Evolutionary conservation across 2,797 vertebrate species (phyloP).

Genomic region (Pseudotriccus pelzelni): DNA sequence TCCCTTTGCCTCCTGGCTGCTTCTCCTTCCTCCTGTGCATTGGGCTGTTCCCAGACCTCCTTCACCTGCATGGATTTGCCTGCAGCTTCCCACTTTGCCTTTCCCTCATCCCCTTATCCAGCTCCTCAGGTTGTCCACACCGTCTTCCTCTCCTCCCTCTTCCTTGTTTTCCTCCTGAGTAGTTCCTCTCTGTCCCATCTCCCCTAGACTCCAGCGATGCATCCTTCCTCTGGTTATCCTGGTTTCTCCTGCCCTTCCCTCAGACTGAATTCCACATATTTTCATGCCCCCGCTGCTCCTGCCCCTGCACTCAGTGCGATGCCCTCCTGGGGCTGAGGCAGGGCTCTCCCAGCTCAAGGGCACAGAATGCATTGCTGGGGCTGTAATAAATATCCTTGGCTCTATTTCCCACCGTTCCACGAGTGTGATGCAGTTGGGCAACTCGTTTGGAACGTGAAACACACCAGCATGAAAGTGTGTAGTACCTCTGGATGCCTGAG

Average conservation of each 20-base stretch:
- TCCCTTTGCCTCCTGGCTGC: not conserved
- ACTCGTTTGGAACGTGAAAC: not conserved
- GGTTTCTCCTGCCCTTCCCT: not conserved
- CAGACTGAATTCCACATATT: not conserved
- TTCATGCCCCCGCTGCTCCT: not conserved
- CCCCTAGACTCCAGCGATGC: not conserved
- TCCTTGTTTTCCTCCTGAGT: not conserved
- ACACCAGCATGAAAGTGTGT: accelerated
- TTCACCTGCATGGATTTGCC: not conserved
- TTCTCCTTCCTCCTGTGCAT: not conserved
- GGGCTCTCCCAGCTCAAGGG: not conserved
- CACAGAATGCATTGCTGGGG: not conserved
- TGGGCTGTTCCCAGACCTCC: not conserved
- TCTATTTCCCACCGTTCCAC: not conserved
- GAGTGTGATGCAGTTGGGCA: not conserved
- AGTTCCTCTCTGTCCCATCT: not conserved
- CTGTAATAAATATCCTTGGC: not conserved
- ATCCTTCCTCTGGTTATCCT: not conserved
- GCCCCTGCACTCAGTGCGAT: not conserved
- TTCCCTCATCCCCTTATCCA: not conserved
- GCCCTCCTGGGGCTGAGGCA: not conserved
- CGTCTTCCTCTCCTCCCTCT: not conserved
- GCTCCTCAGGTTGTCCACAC: not conserved
- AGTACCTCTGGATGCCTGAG: not conserved
- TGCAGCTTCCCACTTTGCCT: not conserved